These are phyloP conservation scores for Anas platyrhynchos DNA, from an alignment of 2,113 vertebrate species.

Conservation along the genomic window DNA sequence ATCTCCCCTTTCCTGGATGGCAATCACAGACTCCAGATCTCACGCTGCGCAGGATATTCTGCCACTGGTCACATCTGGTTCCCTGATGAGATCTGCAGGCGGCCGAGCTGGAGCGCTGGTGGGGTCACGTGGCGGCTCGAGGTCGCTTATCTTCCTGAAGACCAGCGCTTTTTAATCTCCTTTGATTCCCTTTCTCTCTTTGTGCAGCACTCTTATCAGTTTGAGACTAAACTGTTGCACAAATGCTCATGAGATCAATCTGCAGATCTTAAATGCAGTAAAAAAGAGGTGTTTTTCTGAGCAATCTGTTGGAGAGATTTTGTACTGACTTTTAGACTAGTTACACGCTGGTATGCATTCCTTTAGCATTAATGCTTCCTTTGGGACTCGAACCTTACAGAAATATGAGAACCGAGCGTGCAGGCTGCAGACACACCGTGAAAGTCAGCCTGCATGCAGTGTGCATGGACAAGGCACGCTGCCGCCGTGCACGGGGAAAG, in stretches of 20 bases:
- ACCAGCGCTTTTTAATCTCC: background rate
- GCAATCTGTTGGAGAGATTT: conserved; percentile 48
- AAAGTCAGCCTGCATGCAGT: background rate
- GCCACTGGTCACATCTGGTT: conserved; percentile 71
- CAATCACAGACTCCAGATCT: conserved; percentile 49
- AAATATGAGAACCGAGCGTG: conserved; percentile 64
- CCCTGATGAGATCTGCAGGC: conserved; percentile 69
- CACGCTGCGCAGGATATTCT: conserved; percentile 17
- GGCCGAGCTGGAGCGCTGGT: background rate
- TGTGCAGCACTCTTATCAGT: background rate
- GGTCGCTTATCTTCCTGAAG: conserved; percentile 38
- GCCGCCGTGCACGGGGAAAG: background rate
- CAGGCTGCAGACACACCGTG: conserved; percentile 34
- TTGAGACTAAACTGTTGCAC: conserved; percentile 17
- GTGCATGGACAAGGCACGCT: background rate
- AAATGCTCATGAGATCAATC: conserved; percentile 44
- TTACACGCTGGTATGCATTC: conserved; percentile 73
- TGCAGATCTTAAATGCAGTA: conserved; percentile 22
- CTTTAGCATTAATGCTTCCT: conserved; percentile 74
- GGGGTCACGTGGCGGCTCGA: conserved; percentile 9
- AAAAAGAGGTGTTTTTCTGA: conserved; percentile 46
- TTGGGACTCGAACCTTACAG: conserved; percentile 70
- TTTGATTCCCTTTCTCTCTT: background rate
- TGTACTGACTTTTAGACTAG: conserved; percentile 28
- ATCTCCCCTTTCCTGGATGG: conserved; percentile 63